These are phyloP conservation scores for Malurus alboscapulatus DNA, from an alignment of 2,113 vertebrate genomes.

Conservation along the genomic window DNA sequence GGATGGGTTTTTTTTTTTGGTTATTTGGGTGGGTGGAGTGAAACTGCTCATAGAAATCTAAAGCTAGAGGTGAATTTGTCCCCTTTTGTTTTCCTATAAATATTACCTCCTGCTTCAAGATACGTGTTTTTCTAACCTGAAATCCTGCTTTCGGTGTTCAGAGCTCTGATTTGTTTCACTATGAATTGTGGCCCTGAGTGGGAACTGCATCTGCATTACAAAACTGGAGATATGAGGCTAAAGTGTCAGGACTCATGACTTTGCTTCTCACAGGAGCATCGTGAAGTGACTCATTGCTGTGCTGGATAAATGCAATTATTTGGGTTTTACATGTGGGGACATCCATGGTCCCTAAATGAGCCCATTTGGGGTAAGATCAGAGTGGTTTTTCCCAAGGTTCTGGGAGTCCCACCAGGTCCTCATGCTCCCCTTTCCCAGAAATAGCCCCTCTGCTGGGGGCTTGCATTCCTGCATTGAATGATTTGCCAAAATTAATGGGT, in stretches of 20 bases:
- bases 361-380: background rate
- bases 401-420: background rate
- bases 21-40: background rate
- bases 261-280: rapidly evolving
- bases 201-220: background rate
- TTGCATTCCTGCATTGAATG: rapidly evolving
- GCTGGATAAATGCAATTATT: rapidly evolving
- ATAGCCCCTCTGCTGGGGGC: background rate
- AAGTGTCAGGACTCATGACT: rapidly evolving
- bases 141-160: background rate
- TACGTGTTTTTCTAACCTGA: background rate
- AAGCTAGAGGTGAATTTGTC: background rate
- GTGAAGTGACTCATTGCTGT: rapidly evolving
- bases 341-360: background rate
- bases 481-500: background rate
- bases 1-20: background rate
- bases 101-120: background rate
- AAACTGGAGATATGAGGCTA: rapidly evolving
- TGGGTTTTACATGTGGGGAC: background rate
- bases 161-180: conserved; percentile 12
- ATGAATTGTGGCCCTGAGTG: background rate
- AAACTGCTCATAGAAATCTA: background rate
- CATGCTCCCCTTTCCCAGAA: rapidly evolving
- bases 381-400: rapidly evolving
- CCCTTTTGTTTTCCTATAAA: background rate